Evolutionary conservation across 2,113 vertebrate genomes (phyloP).

Genomic region (Clarias gariepinus): DNA sequence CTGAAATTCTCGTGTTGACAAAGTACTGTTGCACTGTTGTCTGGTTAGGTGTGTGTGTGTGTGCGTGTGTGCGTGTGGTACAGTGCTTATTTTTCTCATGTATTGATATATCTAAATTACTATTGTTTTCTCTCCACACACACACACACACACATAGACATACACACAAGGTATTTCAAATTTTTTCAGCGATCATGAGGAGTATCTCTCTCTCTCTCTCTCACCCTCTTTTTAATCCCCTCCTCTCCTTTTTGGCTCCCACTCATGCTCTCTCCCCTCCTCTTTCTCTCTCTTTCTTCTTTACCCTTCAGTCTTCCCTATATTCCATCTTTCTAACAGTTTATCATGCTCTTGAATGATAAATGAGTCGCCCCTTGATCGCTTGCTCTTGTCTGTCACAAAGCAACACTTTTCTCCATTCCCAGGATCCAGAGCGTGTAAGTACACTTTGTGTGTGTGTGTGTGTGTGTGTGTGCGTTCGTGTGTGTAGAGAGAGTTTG

Average conservation of each 20-base stretch:
- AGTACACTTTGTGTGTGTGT: constrained; percentile 33
- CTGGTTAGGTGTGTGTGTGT: constrained; percentile 22
- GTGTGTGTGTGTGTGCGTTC: constrained; percentile 7
- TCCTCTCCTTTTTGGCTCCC: constrained; percentile 39
- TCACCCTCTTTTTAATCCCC: constrained; percentile 39
- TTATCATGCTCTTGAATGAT: constrained; percentile 66
- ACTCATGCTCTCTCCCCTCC: constrained; percentile 37
- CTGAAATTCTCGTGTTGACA: constrained; percentile 3
- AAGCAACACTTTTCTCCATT: constrained; percentile 43
- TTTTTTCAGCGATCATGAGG: neutral
- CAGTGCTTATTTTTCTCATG: constrained; percentile 1
- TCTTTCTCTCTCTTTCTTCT: constrained; percentile 42
- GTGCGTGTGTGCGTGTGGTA: neutral
- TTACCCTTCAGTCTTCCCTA: constrained; percentile 40
- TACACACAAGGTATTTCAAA: neutral
- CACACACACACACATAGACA: constrained; percentile 19
- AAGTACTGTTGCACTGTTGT: neutral
- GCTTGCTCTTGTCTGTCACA: constrained; percentile 55
- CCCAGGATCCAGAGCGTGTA: constrained; percentile 43
- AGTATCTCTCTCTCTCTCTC: constrained; percentile 3
- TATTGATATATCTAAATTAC: constrained; percentile 1
- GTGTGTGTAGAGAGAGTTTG: constrained; percentile 7
- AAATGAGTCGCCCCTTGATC: constrained; percentile 64
- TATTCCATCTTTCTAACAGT: constrained; percentile 55
- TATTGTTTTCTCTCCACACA: constrained; percentile 49